Base-by-base conservation (phyloP, 2,888 invertebrate species). In the Ormyrus pomaceus region DNA sequence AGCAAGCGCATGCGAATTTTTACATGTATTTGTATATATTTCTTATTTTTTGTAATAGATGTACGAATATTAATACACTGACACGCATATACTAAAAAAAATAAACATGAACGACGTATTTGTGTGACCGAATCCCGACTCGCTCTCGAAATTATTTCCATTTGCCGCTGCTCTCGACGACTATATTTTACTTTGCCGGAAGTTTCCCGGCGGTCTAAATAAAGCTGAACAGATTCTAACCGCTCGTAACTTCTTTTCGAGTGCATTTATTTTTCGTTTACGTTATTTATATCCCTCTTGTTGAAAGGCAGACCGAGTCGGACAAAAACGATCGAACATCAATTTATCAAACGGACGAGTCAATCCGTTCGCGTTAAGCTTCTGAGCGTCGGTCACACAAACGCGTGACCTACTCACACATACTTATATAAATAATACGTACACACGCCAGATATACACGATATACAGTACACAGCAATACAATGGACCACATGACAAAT, bases 1-100 rank as follows among this genome's bases (percentile, higher is more conserved):
- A 86, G 86, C 87, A 86, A 87, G 83, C 83, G 88, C 88, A 88
- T 89, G 89, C 80, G 84, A 87, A 84, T 81, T 83, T 86, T 86
- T 86, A 83, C 83, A 83, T 85, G 85, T 82, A 85, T 85, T 81
- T 84, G 82, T 83, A 84, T 83, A 84, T 83, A 83, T 83, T 83
- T 82, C 76, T 82, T 85, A 83, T 81, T 83, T 82, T 76, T 79
- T 83, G 80, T 83, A 82, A 77, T 82, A 79, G 81, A 79, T 86
- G 85, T 85, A 85, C 83, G 84, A 83, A 84, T 86, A 80, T 83
- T 79, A 84, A 78, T 79, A 86, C 83, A 85, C 83, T 84, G 83
- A 83, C 79, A 82, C 70, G 73, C 74, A 81, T 34, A 34, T 82
- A 82, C 80, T 80, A 80, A 78, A 74, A 74, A 68, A 68, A 53